Percentiles rank a stretch among this genome's conserved stretches.
phyloP scores from a whole-genome alignment of 2,797 vertebrate genomes.

The Sebastes kiyomatsui region DNA sequence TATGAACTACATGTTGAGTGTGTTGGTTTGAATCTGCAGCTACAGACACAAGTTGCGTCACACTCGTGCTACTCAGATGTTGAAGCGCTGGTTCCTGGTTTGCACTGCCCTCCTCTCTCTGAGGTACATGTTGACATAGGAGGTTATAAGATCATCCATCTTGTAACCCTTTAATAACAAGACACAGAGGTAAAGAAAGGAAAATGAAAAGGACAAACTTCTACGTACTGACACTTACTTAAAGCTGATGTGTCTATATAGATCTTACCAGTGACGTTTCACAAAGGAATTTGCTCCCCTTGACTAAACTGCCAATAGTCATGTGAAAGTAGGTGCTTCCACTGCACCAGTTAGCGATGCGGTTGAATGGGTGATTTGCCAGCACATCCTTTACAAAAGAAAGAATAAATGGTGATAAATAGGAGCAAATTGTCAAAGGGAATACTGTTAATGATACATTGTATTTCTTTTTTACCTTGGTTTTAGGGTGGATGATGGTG shows the following conservation, averaged over 20 bases:
- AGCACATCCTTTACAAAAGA: constrained; percentile 85
- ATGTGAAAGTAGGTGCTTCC: constrained; percentile 98
- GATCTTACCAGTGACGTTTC: constrained; percentile 95
- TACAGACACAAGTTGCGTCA: not conserved
- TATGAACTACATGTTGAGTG: not conserved
- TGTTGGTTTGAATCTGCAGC: not conserved
- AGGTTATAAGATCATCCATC: constrained; percentile 97
- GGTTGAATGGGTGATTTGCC: constrained; percentile 88
- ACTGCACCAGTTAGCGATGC: constrained; percentile 96
- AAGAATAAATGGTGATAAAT: not conserved
- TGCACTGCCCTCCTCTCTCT: constrained; percentile 72
- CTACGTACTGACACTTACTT: not conserved
- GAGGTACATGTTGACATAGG: constrained; percentile 89
- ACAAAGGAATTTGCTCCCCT: constrained; percentile 91
- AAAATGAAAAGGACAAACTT: not conserved
- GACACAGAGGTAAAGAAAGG: constrained; percentile 23
- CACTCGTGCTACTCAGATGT: constrained; percentile 45
- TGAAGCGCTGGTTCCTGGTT: constrained; percentile 70
- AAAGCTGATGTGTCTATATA: not conserved
- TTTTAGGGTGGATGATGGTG: constrained; percentile 92
- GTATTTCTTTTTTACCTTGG: constrained; percentile 84
- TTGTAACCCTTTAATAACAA: constrained; percentile 91
- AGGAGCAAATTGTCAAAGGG: not conserved
- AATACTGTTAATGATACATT: not conserved
- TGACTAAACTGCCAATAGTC: constrained; percentile 90